A percentile compares a stretch with the other conserved stretches of the same genome.
Conservation (phyloP, 2,888 invertebrate genomes). For the Empis stercorea region DNA sequence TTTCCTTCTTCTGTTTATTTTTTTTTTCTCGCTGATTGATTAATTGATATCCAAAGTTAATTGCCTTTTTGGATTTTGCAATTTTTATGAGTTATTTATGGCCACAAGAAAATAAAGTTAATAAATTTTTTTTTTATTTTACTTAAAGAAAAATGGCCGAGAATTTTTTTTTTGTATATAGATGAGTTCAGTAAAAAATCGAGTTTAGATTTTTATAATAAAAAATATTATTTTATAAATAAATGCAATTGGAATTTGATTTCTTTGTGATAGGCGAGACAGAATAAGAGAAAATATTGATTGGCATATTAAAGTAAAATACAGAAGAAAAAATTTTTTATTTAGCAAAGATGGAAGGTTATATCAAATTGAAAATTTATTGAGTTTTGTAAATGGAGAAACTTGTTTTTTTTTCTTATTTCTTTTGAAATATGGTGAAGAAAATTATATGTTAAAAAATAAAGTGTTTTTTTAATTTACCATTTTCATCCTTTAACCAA, state of each 20-base stretch:
- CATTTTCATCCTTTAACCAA: conserved; percentile 54
- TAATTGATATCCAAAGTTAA: conserved; percentile 29
- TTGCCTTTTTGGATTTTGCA: conserved; percentile 21
- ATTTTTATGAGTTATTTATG: conserved; percentile 21
- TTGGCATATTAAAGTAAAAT: conserved; percentile 7
- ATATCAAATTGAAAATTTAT: too few relatives aligned
- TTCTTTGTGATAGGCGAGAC: too few relatives aligned
- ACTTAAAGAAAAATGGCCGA: background rate
- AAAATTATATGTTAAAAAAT: background rate
- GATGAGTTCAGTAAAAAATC: background rate
- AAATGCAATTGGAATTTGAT: conserved; percentile 2
- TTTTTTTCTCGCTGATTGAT: conserved; percentile 23
- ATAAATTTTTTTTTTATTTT: too few relatives aligned
- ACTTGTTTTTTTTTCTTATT: background rate
- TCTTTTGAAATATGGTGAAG: background rate
- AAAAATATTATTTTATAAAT: background rate
- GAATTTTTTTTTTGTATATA: too few relatives aligned
- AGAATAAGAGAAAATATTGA: conserved; percentile 10
- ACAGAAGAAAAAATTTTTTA: too few relatives aligned
- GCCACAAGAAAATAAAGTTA: background rate
- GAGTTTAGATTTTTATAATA: conserved; percentile 10
- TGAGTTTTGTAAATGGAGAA: background rate
- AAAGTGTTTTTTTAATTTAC: conserved; percentile 27
- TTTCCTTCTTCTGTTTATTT: conserved; percentile 1
- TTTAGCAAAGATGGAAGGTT: too few relatives aligned